Conservation (phyloP, 2,797 vertebrate species). For the Sebastes taczanowskii region DNA sequence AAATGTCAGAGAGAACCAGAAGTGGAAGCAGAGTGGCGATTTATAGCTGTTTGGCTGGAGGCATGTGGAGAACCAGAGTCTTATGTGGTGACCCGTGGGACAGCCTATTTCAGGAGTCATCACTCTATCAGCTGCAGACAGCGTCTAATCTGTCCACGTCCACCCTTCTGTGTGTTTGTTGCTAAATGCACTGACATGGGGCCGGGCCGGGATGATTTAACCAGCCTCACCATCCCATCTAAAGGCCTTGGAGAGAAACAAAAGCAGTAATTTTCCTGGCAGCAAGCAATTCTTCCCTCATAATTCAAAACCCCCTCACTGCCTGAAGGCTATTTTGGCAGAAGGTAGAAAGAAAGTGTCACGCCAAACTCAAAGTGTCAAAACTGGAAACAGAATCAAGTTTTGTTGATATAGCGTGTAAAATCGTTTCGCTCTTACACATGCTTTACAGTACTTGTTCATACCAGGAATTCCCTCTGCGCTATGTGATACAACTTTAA, state of each 20-base stretch:
- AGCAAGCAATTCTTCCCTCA: slow-evolving; percentile 39
- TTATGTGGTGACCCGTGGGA: slow-evolving; percentile 24
- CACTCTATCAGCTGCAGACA: slow-evolving; percentile 40
- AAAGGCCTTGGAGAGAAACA: slow-evolving; percentile 30
- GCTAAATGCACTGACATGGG: slow-evolving; percentile 14
- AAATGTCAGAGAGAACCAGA: slow-evolving; percentile 49
- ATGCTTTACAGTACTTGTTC: background rate
- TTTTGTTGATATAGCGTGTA: background rate
- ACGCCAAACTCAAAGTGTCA: background rate
- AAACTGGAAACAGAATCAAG: slow-evolving; percentile 3
- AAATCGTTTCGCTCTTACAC: background rate
- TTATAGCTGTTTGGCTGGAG: slow-evolving; percentile 45
- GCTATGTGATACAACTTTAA: background rate
- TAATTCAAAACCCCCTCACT: slow-evolving; percentile 17
- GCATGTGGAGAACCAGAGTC: slow-evolving; percentile 28
- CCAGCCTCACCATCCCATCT: slow-evolving; percentile 3
- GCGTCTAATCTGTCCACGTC: slow-evolving; percentile 9
- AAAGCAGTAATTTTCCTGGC: slow-evolving; percentile 58
- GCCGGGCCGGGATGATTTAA: slow-evolving; percentile 37
- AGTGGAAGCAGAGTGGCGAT: slow-evolving; percentile 30
- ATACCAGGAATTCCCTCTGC: background rate
- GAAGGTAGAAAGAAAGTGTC: slow-evolving; percentile 22
- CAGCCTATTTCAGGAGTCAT: slow-evolving; percentile 57
- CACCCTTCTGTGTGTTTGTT: background rate
- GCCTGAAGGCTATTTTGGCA: background rate